Percentiles rank a stretch among this genome's conserved stretches.
Conservation (phyloP, 2,888 invertebrate species). For the Tenthredo distinguenda region DNA sequence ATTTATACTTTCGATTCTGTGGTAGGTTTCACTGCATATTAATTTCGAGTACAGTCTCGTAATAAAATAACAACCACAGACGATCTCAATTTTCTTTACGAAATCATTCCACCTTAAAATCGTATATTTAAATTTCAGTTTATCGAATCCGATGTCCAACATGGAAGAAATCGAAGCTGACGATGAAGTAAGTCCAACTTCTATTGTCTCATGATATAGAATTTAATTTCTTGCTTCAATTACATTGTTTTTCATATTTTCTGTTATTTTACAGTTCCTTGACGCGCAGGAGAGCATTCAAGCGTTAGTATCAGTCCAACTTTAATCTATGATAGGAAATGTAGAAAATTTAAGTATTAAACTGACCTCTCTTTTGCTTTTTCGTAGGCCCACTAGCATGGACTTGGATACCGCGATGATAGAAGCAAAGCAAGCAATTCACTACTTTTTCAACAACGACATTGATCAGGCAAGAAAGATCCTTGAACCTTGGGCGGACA, state of each 20-base stretch:
- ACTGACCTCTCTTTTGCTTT: neutral
- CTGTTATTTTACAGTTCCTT: slow-evolving; percentile 78
- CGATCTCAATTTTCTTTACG: neutral
- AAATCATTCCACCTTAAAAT: neutral
- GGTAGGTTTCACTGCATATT: neutral
- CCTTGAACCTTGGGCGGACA: slow-evolving; percentile 89
- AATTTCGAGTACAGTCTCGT: neutral
- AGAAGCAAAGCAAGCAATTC: slow-evolving; percentile 90
- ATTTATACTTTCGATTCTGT: neutral
- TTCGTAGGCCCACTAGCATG: slow-evolving; percentile 78
- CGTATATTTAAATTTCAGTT: neutral
- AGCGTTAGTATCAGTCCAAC: slow-evolving; percentile 72
- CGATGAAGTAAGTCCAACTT: slow-evolving; percentile 70
- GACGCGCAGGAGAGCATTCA: slow-evolving; percentile 79
- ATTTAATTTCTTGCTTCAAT: slow-evolving; percentile 8
- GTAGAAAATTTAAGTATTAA: neutral
- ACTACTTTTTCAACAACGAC: slow-evolving; percentile 95
- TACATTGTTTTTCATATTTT: slow-evolving; percentile 7
- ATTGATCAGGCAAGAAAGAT: slow-evolving; percentile 89
- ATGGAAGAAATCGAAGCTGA: slow-evolving; percentile 75
- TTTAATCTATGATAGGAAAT: neutral
- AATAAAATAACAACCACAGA: neutral
- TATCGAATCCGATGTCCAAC: neutral
- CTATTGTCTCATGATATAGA: neutral
- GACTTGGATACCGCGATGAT: slow-evolving; percentile 85